Percentiles rank a stretch among this genome's conserved stretches.
Evolutionary conservation across 2,888 invertebrate species (phyloP).

Genomic region (Diarsia rubi): DNA sequence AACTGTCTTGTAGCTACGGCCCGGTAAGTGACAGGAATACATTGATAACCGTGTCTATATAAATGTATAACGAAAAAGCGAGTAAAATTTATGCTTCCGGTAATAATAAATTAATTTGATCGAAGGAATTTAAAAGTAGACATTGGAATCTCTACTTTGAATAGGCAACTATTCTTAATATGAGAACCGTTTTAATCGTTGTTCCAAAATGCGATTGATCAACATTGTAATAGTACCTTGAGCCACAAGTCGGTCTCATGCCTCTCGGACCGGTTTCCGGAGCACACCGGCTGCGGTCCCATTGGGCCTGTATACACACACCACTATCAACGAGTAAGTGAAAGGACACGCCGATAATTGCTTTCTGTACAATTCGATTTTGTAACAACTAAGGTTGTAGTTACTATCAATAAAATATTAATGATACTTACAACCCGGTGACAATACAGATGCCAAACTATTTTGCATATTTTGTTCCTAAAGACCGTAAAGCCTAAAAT

Average conservation of each 20-base stretch:
- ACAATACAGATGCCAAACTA: constrained; percentile 1
- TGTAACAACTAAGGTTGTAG: constrained; percentile 76
- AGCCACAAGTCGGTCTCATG: constrained; percentile 87
- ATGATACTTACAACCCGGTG: constrained; percentile 52
- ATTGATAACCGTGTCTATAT: not conserved
- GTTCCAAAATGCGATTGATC: constrained; percentile 88
- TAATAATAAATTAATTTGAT: constrained; percentile 18
- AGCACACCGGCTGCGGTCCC: constrained; percentile 86
- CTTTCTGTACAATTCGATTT: constrained; percentile 85
- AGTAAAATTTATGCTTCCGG: constrained; percentile 11
- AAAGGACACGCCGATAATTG: constrained; percentile 89
- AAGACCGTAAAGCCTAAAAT: not conserved
- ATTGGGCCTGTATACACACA: constrained; percentile 78
- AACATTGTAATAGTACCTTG: constrained; percentile 87
- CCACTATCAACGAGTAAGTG: constrained; percentile 83
- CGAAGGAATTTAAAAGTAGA: constrained; percentile 20
- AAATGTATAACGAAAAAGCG: not conserved
- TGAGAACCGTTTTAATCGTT: constrained; percentile 79
- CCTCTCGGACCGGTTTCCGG: constrained; percentile 87
- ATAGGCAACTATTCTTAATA: constrained; percentile 67
- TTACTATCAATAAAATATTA: constrained; percentile 73
- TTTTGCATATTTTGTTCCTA: constrained; percentile 7
- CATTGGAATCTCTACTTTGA: constrained; percentile 53
- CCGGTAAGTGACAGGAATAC: not conserved
- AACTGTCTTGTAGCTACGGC: not conserved